These are phyloP conservation scores for Choristoneura fumiferana DNA, from an alignment of 1,140 invertebrate genomes.

Conservation along the genomic window DNA sequence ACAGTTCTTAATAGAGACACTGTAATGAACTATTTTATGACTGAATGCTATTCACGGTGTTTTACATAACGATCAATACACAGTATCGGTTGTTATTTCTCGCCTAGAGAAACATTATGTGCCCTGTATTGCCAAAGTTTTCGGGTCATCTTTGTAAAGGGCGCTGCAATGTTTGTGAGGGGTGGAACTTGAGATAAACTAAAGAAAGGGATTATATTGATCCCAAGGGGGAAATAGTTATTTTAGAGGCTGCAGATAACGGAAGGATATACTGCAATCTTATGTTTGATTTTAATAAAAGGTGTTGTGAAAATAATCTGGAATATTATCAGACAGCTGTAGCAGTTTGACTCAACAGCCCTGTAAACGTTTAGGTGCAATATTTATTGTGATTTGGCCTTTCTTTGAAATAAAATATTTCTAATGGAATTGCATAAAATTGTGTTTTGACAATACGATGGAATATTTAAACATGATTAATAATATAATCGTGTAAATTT, in stretches of 20 bases:
- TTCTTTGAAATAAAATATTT: too few relatives aligned
- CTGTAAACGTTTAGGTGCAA: too few relatives aligned
- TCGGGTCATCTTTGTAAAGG: conserved; percentile 16
- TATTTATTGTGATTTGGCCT: too few relatives aligned
- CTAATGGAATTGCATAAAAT: too few relatives aligned
- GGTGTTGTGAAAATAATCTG: neutral
- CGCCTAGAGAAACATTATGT: neutral
- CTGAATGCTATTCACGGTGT: conserved; percentile 13
- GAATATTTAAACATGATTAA: too few relatives aligned
- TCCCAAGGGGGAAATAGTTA: conserved; percentile 18
- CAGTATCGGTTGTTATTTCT: conserved; percentile 1
- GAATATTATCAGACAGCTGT: too few relatives aligned
- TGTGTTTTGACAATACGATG: too few relatives aligned
- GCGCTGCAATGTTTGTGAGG: conserved; percentile 17
- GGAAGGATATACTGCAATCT: neutral
- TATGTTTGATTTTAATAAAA: conserved; percentile 3
- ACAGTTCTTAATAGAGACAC: conserved; percentile 8
- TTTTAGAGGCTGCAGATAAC: conserved; percentile 3
- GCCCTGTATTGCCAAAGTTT: conserved; percentile 11
- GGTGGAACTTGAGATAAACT: conserved; percentile 18
- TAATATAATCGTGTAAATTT: too few relatives aligned
- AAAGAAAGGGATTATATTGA: conserved; percentile 19
- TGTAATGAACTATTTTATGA: conserved; percentile 13
- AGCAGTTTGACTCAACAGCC: too few relatives aligned
- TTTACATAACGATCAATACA: conserved; percentile 1